A percentile compares a stretch with the other conserved stretches of the same genome.
Evolutionary conservation across 2,113 vertebrate species (phyloP).

Genomic region (Rhinopomastus cyanomelas): DNA sequence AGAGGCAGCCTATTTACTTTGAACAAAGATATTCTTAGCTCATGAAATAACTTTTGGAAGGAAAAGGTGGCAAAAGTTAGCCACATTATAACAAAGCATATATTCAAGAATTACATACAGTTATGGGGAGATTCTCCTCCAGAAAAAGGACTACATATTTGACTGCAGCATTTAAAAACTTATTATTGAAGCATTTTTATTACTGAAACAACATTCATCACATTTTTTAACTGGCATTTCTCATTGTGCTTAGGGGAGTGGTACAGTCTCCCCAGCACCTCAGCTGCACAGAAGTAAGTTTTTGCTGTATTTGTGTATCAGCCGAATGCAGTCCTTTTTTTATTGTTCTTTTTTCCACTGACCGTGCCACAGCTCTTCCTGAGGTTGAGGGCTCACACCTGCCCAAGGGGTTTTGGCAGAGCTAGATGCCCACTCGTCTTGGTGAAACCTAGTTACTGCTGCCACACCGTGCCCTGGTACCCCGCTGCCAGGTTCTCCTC

Average conservation of each 20-base stretch:
- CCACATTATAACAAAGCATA: background rate
- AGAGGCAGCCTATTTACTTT: background rate
- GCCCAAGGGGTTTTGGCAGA: background rate
- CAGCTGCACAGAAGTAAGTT: accelerated
- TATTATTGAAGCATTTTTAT: background rate
- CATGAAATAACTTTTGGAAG: background rate
- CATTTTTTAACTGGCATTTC: background rate
- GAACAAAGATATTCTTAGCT: background rate
- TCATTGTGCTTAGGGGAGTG: background rate
- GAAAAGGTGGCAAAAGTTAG: background rate
- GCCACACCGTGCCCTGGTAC: accelerated
- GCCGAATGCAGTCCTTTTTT: background rate
- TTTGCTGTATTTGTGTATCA: background rate
- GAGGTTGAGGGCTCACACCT: background rate
- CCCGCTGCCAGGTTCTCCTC: too few species aligned
- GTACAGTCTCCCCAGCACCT: background rate
- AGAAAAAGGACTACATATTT: background rate
- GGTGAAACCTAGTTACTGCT: background rate
- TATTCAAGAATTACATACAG: background rate
- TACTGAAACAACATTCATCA: background rate
- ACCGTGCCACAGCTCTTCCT: background rate
- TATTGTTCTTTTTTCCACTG: background rate
- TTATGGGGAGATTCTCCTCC: background rate
- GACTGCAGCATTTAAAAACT: background rate
- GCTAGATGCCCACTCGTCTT: accelerated